Evolutionary conservation across 2,888 invertebrate genomes (phyloP), one percentile per base, ranked within the genome.

Genomic region (Drosophila falleni): DNA sequence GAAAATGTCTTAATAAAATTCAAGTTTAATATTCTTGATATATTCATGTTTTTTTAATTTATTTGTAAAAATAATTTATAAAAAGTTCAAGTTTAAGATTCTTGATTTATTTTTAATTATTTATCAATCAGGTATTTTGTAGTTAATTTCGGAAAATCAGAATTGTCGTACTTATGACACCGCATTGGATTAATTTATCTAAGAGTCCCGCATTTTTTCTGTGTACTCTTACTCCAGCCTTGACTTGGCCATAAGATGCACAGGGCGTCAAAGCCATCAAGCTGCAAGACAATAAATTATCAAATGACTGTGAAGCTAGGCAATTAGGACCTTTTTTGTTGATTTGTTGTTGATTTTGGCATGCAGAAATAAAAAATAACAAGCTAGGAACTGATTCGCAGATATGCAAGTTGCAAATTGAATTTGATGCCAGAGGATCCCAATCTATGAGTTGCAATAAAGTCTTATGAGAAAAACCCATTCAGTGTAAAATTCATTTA

Each of bases 261-360:
- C 23, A 50, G 50, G 49, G n/a, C 61, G 39, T 41, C 61, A 58
- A 51, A 70, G 65, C 62, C 86, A 71, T 65, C 74, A 71, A 55
- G 64, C 76, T 62, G 59, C 53, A 70, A 63, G 69, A 66, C 82
- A 87, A 89, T 89, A 89, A 89, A 90, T 86, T 82, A 86, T 73
- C 75, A 80, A 79, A 74, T 73, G 82, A 72, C 77, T 64, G 69
- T 51, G 42, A 37, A 37, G 64, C 72, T 59, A 66, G 76, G 79
- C 84, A 77, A 77, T 80, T 84, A 87, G 70, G 39, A 62, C 54
- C 62, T 66, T 66, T 64, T 68, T 66, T n/a, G n/a, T n/a, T n/a
- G n/a, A n/a, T n/a, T n/a, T 62, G 35, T 54, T 33, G 29, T 50
- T 47, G 59, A 41, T 73, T 61, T 59, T 66, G 49, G 39, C 26